These are phyloP conservation scores for Arctocebus calabarensis DNA, from an alignment of 2,797 vertebrate genomes.

Conservation along the genomic window DNA sequence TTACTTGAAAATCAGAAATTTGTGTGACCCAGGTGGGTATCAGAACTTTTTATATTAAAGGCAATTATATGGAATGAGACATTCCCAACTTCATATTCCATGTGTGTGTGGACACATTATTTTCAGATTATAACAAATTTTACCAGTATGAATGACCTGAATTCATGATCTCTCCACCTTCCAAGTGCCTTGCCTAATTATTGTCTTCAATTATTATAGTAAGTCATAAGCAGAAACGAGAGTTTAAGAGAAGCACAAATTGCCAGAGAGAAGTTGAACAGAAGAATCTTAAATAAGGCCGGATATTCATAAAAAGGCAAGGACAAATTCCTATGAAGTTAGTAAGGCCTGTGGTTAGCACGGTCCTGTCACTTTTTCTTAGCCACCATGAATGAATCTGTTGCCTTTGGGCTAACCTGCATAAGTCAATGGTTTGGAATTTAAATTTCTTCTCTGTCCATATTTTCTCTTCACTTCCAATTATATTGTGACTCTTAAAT, in stretches of 20 bases:
- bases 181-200: neutral
- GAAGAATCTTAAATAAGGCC: neutral
- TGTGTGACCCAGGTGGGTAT: too few species aligned
- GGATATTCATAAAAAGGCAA: neutral
- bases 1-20: neutral
- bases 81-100: neutral
- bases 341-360: too few species aligned
- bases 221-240: neutral
- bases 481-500: neutral
- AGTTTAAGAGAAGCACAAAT: neutral
- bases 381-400: too few species aligned
- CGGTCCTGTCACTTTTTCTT: neutral
- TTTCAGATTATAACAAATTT: conserved; percentile 19
- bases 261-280: neutral
- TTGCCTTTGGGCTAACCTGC: neutral
- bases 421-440: neutral
- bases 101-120: neutral
- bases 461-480: neutral
- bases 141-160: neutral
- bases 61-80: neutral
- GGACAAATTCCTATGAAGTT: neutral
- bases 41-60: neutral
- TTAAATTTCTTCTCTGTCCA: neutral
- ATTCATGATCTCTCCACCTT: neutral
- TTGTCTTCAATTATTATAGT: neutral